Conservation (phyloP, 2,797 vertebrate species). For the Aplochiton taeniatus region DNA sequence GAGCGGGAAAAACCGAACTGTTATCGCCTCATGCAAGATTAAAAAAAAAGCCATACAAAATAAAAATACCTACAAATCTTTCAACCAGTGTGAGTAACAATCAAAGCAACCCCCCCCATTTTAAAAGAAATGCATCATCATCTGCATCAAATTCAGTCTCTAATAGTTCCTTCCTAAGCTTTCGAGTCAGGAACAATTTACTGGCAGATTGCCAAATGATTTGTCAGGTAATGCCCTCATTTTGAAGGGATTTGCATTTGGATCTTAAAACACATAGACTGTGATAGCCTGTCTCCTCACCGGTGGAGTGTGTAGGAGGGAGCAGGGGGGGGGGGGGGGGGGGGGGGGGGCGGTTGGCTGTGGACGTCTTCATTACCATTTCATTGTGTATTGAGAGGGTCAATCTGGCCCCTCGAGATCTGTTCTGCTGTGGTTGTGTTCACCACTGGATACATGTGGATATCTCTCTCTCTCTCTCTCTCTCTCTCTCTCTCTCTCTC, state of each 20-base stretch:
- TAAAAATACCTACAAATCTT: slow-evolving; percentile 44
- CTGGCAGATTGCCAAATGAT: slow-evolving; percentile 74
- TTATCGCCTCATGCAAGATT: slow-evolving; percentile 63
- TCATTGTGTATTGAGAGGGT: slow-evolving; percentile 67
- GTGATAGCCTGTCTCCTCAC: slow-evolving; percentile 32
- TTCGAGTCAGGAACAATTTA: slow-evolving; percentile 73
- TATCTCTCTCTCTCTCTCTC: neutral
- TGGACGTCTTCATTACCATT: slow-evolving; percentile 66
- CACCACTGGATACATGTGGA: slow-evolving; percentile 39
- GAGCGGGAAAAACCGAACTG: slow-evolving; percentile 61
- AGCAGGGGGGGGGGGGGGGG: slow-evolving; percentile 25
- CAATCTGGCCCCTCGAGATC: slow-evolving; percentile 48
- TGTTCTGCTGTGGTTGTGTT: slow-evolving; percentile 52
- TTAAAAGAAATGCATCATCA: slow-evolving; percentile 67
- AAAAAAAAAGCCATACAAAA: slow-evolving; percentile 27
- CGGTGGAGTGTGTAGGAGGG: neutral
- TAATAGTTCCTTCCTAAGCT: slow-evolving; percentile 62
- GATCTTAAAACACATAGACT: slow-evolving; percentile 72
- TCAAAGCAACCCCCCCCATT: slow-evolving; percentile 54
- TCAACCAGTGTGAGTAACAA: slow-evolving; percentile 48
- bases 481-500: slow-evolving; percentile 6
- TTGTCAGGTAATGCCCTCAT: slow-evolving; percentile 71
- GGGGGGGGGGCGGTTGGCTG: slow-evolving; percentile 39
- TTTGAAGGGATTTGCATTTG: slow-evolving; percentile 73
- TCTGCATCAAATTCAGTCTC: slow-evolving; percentile 67